Percentiles rank a stretch among this genome's conserved stretches.
phyloP scores from a whole-genome alignment of 2,888 invertebrate genomes.

The Erpobdella octoculata region DNA sequence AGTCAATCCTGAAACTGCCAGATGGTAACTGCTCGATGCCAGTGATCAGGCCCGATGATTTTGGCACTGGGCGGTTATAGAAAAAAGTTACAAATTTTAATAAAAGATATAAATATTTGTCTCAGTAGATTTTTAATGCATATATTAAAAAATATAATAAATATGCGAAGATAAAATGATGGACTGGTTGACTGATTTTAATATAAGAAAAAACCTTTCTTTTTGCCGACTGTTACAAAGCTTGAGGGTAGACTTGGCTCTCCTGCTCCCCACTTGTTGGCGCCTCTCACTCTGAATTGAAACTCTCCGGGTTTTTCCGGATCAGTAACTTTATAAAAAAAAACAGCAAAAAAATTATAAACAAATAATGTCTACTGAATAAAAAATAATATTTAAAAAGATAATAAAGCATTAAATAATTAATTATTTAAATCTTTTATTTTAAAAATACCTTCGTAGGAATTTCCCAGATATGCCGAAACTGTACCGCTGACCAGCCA shows the following conservation, averaged over 20 bases:
- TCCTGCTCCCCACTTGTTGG: not conserved
- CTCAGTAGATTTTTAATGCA: not conserved
- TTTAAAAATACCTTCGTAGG: not conserved
- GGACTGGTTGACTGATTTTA: no score
- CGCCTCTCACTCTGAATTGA: conserved; percentile 6
- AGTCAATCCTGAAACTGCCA: not conserved
- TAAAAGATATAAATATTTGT: no score
- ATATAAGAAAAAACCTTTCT: no score
- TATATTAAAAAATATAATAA: no score
- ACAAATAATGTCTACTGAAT: not conserved
- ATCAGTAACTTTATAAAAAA: not conserved
- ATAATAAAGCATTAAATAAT: no score
- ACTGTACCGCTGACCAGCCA: not conserved
- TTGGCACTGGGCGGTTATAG: not conserved
- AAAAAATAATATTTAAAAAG: not conserved
- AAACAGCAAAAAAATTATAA: no score
- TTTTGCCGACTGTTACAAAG: not conserved
- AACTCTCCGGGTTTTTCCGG: not conserved
- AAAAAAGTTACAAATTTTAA: no score
- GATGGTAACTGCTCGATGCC: not conserved
- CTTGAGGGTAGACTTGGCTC: not conserved
- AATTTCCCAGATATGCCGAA: not conserved
- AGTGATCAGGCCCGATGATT: not conserved
- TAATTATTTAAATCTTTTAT: no score
- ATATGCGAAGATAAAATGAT: no score